Conservation (phyloP, 2,888 invertebrate genomes). For the Melanotus villosus region DNA sequence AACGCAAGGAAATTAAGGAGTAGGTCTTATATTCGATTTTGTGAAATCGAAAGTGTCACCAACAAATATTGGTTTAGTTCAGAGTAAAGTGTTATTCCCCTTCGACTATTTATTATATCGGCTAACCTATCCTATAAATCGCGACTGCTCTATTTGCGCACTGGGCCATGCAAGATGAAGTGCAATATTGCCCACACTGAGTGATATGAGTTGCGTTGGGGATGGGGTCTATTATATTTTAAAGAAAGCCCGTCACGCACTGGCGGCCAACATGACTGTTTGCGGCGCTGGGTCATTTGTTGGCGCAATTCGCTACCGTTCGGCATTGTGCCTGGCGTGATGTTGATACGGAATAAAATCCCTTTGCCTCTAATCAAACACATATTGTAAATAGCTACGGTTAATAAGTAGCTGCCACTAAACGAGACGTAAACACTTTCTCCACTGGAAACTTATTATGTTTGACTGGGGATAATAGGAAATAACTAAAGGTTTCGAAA, state of each 20-base stretch:
- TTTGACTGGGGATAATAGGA: too few relatives aligned
- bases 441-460: constrained; percentile 2
- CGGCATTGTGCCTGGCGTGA: constrained; percentile 51
- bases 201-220: constrained; percentile 49
- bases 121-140: constrained; percentile 51
- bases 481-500: too few relatives aligned
- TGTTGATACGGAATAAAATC: constrained; percentile 53
- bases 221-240: constrained; percentile 57
- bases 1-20: too few relatives aligned
- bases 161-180: constrained; percentile 60
- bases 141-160: constrained; percentile 57
- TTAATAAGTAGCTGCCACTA: constrained; percentile 15
- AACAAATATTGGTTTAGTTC: constrained; percentile 49
- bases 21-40: too few relatives aligned
- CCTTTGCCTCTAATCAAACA: constrained; percentile 52
- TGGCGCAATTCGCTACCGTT: constrained; percentile 55
- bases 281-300: constrained; percentile 57
- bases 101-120: constrained; percentile 45
- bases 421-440: neutral
- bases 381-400: constrained; percentile 42
- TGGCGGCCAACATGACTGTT: constrained; percentile 55
- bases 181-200: constrained; percentile 54
- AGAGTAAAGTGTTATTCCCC: constrained; percentile 17
- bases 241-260: constrained; percentile 58
- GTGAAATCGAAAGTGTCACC: constrained; percentile 30